Evolutionary conservation across 1,140 invertebrate species (phyloP).

Genomic region (Daktulosphaira vitifoliae): DNA sequence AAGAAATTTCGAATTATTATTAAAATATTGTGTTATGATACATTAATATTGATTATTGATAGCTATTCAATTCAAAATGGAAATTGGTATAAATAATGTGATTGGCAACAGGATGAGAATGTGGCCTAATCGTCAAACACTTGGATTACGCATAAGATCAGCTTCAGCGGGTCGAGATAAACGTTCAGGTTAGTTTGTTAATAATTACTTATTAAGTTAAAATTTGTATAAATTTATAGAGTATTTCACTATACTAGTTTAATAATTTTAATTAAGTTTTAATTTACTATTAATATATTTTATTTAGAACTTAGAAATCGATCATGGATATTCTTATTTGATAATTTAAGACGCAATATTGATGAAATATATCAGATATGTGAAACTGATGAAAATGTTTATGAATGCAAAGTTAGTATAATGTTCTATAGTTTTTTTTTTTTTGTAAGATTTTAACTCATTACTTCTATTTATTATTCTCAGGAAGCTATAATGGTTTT

Average conservation of each 20-base stretch:
- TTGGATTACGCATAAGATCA: conserved; percentile 58
- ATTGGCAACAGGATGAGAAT: conserved; percentile 19
- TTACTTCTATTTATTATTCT: conserved; percentile 29
- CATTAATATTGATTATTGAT: too few relatives aligned
- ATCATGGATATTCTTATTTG: conserved; percentile 92
- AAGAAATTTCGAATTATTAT: too few relatives aligned
- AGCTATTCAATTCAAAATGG: not conserved
- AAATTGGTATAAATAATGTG: conserved; percentile 5
- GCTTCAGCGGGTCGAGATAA: conserved; percentile 79
- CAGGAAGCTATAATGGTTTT: conserved; percentile 89
- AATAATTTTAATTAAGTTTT: not conserved
- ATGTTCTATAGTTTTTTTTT: too few relatives aligned
- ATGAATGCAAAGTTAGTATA: conserved; percentile 53
- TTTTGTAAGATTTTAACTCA: not conserved
- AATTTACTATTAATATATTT: conserved; percentile 21
- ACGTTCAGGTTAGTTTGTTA: conserved; percentile 53
- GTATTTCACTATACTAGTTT: not conserved
- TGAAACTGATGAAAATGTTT: conserved; percentile 54
- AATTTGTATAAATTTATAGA: not conserved
- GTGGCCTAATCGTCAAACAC: conserved; percentile 24
- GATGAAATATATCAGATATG: conserved; percentile 59
- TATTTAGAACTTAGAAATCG: conserved; percentile 66
- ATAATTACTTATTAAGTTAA: not conserved
- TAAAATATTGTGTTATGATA: too few relatives aligned
- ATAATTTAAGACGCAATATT: conserved; percentile 83